phyloP scores from a whole-genome alignment of 2,888 invertebrate genomes.

The Aleiodes testaceus region DNA sequence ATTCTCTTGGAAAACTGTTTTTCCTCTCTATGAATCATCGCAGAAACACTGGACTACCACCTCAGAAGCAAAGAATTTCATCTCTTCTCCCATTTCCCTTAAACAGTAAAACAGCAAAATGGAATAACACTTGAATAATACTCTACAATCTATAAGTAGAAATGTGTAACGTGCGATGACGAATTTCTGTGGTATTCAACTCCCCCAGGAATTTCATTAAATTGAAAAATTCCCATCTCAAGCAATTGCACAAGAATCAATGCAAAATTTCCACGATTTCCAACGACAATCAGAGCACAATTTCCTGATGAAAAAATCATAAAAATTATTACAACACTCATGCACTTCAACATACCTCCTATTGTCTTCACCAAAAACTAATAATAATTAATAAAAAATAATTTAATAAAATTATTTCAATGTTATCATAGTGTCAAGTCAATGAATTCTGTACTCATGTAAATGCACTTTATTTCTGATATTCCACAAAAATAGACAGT shows the following conservation, averaged over 20 bases:
- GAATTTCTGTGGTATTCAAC: background rate
- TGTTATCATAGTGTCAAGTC: constrained; percentile 2
- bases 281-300: background rate
- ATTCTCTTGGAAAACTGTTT: no score
- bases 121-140: no score
- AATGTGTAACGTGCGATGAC: constrained; percentile 14
- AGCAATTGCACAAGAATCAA: background rate
- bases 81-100: no score
- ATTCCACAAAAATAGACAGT: constrained; percentile 17
- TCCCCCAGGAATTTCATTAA: constrained; percentile 2
- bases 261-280: background rate
- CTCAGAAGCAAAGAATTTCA: no score
- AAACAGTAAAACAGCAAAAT: no score
- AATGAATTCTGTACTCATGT: background rate
- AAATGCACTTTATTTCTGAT: constrained; percentile 12
- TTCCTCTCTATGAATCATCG: no score
- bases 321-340: background rate
- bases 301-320: no score
- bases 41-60: no score
- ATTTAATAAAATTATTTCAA: background rate
- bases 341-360: background rate
- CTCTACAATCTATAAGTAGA: background rate
- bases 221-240: background rate
- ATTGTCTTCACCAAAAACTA: background rate
- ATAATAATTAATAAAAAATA: background rate